A percentile compares a stretch with the other conserved stretches of the same genome.
phyloP scores from a whole-genome alignment of 2,888 invertebrate genomes.

The Macrosoma leucophasiata region DNA sequence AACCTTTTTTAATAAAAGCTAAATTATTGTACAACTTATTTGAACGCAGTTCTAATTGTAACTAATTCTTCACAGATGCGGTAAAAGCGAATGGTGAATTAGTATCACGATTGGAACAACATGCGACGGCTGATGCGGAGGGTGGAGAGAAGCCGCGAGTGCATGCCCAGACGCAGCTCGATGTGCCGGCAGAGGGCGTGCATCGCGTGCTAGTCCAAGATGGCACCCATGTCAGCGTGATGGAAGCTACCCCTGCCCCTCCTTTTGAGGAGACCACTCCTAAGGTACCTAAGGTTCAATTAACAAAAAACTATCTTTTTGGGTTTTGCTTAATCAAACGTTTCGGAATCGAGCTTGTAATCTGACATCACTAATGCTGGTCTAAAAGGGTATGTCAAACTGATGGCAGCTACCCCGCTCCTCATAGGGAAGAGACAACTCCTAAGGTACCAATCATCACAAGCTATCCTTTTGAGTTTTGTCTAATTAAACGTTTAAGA shows the following conservation, averaged over 20 bases:
- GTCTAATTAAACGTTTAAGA: no score
- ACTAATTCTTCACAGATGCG: constrained; percentile 37
- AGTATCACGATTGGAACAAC: constrained; percentile 57
- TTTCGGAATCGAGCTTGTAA: no score
- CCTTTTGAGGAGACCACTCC: constrained; percentile 55
- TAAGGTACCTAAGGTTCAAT: constrained; percentile 42
- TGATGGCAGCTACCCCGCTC: no score
- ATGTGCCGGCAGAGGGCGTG: constrained; percentile 73
- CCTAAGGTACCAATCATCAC: no score
- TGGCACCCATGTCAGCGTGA: constrained; percentile 47
- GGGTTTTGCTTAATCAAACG: not conserved
- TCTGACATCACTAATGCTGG: no score
- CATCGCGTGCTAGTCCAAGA: constrained; percentile 71
- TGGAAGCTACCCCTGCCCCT: constrained; percentile 42
- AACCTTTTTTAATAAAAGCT: no score
- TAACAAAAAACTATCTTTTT: constrained; percentile 1
- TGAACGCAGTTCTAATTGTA: not conserved
- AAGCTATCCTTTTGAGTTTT: no score
- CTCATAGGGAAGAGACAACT: no score
- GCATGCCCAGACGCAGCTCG: constrained; percentile 70
- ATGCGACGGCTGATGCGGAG: constrained; percentile 49
- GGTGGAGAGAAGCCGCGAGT: constrained; percentile 59
- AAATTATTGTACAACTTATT: no score
- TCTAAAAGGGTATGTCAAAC: no score
- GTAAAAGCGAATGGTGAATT: constrained; percentile 58